phyloP scores from a whole-genome alignment of 1,140 invertebrate genomes.

The Drosophila seguyi region DNA sequence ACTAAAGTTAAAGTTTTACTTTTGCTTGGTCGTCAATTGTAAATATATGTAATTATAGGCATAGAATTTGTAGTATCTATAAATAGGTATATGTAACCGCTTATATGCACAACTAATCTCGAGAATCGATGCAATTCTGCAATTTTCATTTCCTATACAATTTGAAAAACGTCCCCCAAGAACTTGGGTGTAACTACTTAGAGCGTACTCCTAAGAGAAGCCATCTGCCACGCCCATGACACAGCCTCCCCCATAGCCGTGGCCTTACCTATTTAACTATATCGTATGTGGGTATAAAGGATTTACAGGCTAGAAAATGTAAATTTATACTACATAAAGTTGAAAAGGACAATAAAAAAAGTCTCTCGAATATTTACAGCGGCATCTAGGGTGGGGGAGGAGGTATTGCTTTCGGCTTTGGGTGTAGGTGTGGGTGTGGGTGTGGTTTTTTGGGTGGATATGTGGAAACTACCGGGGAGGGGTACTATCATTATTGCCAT shows the following conservation, averaged over 20 bases:
- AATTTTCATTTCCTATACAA: conserved; percentile 48
- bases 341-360: conserved; percentile 60
- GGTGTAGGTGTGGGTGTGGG: conserved; percentile 5
- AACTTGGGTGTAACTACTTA: conserved; percentile 40
- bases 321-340: conserved; percentile 58
- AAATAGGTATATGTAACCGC: conserved; percentile 32
- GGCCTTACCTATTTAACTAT: conserved; percentile 22
- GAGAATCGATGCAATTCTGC: conserved; percentile 31
- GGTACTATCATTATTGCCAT: conserved; percentile 56
- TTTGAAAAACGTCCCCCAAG: conserved; percentile 42
- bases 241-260: conserved; percentile 5
- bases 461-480: conserved; percentile 48
- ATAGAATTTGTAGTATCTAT: conserved; percentile 53
- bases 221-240: conserved; percentile 18
- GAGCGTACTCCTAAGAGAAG: conserved; percentile 23
- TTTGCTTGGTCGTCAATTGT: conserved; percentile 79
- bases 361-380: conserved; percentile 57
- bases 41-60: conserved; percentile 62
- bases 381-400: conserved; percentile 20
- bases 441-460: conserved; percentile 34
- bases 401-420: background rate
- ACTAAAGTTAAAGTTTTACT: conserved; percentile 77
- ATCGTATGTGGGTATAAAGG: conserved; percentile 32
- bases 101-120: conserved; percentile 47
- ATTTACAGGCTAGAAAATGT: conserved; percentile 58